Evolutionary conservation across 37 sponge, comb jelly and placozoan species (phyloP), one percentile per base, ranked within the genome.

Genomic region (Haliclona indistincta): DNA sequence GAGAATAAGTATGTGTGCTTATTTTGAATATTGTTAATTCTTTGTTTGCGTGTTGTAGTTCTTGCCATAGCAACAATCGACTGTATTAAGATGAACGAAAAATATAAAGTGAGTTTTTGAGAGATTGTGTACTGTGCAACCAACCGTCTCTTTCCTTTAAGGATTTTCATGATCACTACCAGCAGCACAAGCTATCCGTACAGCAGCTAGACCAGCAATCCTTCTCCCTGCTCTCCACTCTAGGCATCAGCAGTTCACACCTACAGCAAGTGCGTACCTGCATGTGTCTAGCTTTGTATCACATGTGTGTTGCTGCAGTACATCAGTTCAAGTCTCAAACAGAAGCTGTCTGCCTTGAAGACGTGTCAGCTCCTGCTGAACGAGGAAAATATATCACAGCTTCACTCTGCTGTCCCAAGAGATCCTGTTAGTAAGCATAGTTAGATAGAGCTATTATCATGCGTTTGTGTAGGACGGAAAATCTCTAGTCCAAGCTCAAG

Each of bases 1-100:
- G 13, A 84, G 95, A 71, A 56, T 94, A 60, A 84, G 88, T 90
- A 68, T 40, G 13, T 47, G 13, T 47, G 13, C 8, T 47, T 17
- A 47, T 47, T 17, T 47, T 47, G 8, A 47, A 17, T 47, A 17
- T 47, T 47, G 13, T 47, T 47, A 47, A 28, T 67, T 67, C 7
- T 61, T 29, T 61, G 10, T 61, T 61, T 61, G 10, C 15, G 63
- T 61, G 15, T 25, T 47, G 30, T 49, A 82, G 83, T 83, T 2
- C 32, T 83, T 60, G 60, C 76, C 11, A 38, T 56, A 30, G 58
- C 75, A 56, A 68, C 64, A 39, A 38, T 83, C 34, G 43, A 75
- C 25, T 70, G 45, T 39, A 74, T 75, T 13, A 38, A 56, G 33
- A 36, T 61, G 13, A 66, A 68, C 25, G 39, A 6, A 23, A 61